These are phyloP conservation scores for Didymodactylos carnosus DNA, from an alignment of 2,888 invertebrate genomes.

Conservation along the genomic window DNA sequence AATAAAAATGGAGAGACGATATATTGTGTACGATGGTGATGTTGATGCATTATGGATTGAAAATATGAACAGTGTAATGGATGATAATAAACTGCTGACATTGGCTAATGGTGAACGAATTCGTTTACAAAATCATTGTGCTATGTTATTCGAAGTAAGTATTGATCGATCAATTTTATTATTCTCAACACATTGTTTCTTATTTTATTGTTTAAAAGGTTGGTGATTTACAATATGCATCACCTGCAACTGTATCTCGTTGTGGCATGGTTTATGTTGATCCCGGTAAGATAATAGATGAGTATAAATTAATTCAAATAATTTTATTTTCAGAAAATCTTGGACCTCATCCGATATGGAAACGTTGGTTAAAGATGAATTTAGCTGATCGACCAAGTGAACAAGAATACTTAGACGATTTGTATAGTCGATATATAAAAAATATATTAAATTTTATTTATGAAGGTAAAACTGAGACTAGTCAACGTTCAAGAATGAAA, in stretches of 20 bases:
- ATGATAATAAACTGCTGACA: conserved; percentile 91
- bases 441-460: conserved; percentile 50
- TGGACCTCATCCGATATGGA: conserved; percentile 65
- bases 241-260: conserved; percentile 73
- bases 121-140: conserved; percentile 56
- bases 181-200: too few species aligned
- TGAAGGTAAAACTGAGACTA: conserved; percentile 50
- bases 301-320: too few species aligned
- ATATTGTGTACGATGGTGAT: conserved; percentile 99
- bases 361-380: conserved; percentile 45
- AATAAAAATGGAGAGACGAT: conserved; percentile 89
- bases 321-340: conserved; percentile 77
- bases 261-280: conserved; percentile 53
- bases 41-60: conserved; percentile 99
- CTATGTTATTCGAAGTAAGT: conserved; percentile 54
- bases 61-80: conserved; percentile 85
- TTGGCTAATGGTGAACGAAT: conserved; percentile 94
- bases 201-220: conserved; percentile 41
- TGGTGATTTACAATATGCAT: conserved; percentile 66
- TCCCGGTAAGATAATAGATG: too few species aligned
- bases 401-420: conserved; percentile 18
- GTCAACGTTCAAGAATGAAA: conserved; percentile 47
- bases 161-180: too few species aligned
- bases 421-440: conserved; percentile 57
- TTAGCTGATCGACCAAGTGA: conserved; percentile 24